These are phyloP conservation scores for Mesorhabditis spiculigera DNA, from an alignment of 2,888 invertebrate genomes.

Conservation along the genomic window DNA sequence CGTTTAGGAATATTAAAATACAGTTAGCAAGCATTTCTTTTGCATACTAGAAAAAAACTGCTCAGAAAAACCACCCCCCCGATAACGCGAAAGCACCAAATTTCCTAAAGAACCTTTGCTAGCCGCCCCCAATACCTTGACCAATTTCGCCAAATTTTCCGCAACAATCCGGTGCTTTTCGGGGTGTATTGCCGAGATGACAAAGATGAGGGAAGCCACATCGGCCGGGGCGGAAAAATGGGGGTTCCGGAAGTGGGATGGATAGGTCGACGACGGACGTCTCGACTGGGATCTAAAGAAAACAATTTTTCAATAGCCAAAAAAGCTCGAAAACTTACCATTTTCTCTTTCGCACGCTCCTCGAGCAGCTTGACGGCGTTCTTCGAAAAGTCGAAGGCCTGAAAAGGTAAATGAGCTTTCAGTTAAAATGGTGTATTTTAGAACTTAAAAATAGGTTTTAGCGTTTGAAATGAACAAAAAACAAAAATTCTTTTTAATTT, in stretches of 20 bases:
- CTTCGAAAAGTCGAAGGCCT: constrained; percentile 53
- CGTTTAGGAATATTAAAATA: no score
- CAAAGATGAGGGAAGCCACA: constrained; percentile 85
- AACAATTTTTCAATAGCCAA: not conserved
- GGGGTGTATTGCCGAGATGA: constrained; percentile 88
- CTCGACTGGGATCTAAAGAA: constrained; percentile 22
- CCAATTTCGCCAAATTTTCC: constrained; percentile 68
- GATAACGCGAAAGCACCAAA: no score
- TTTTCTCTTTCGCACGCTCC: constrained; percentile 32
- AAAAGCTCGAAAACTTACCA: constrained; percentile 10
- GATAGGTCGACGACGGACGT: constrained; percentile 58
- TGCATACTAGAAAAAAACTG: not conserved
- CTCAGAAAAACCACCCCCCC: not conserved
- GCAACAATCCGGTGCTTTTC: constrained; percentile 69
- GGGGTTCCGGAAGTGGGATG: constrained; percentile 18
- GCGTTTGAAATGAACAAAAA: no score
- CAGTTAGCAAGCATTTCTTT: no score
- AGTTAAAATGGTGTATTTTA: no score
- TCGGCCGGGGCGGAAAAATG: constrained; percentile 69
- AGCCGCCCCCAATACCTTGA: constrained; percentile 20
- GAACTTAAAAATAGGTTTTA: no score
- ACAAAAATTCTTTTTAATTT: no score
- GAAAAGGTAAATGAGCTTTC: not conserved
- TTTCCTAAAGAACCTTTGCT: not conserved
- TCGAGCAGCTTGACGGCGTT: constrained; percentile 46